Evolutionary conservation across 2,113 vertebrate genomes (phyloP), one percentile per base, ranked within the genome.

Genomic region (Salvelinus namaycush): DNA sequence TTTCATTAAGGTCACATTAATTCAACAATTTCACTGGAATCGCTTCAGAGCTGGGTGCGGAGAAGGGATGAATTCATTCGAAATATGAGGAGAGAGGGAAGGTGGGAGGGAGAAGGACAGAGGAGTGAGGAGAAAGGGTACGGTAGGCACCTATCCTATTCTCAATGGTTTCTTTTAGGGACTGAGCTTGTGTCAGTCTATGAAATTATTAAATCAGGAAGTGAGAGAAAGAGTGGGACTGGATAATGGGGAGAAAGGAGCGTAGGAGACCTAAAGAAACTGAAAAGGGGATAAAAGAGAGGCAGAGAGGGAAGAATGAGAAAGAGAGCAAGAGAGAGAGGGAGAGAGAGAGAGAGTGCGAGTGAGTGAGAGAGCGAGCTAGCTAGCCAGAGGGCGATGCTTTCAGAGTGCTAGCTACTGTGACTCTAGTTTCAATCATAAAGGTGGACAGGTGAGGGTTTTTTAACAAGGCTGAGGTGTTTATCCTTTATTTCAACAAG

Each of bases 11-110:
- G 57, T 54, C 2, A 0, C 2, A 51, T 79, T 87, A 83, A 85
- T 84, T 84, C 81, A 84, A 86, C 73, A 79, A 79, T 80, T 76
- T 70, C 26, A 73, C 76, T 12, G 44, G 76, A 80, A 80, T 80
- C 81, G 71, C 81, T 66, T 6, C 0, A 0, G 76, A 81, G 75
- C 29, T 54, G 11, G 13, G 16, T 54, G 27, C 77, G 76, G 39
- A 79, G 62, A 72, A 22, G 26, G 79, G 78, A 72, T 59, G 49
- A 81, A 82, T 77, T 80, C 80, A 82, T 73, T 73, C 59, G 75
- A 67, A 67, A 44, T 11, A 44, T 44, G 26, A 12, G 14, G 27
- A 44, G 8, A 11, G 39, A 67, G 14, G 65, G 11, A 67, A 67
- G 65, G 22, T 18, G 49, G 49, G 39, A 44, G 34, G 34, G 7